Conservation (phyloP, 2,888 invertebrate genomes). For the Drosophila putrida region DNA sequence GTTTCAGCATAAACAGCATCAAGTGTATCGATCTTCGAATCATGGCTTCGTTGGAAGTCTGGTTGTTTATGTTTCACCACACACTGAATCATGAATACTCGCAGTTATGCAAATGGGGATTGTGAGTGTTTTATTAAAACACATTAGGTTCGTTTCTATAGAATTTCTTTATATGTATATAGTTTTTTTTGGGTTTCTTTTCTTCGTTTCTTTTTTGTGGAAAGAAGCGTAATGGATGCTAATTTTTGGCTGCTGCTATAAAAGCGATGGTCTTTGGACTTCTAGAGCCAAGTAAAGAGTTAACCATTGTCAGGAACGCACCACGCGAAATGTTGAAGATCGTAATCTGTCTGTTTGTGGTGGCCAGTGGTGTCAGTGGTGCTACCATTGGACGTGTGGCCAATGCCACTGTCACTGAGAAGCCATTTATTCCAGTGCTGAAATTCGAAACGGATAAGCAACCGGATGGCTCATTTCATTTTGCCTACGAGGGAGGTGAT, state of each 20-base stretch:
- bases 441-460: slow-evolving; percentile 70
- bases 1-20: slow-evolving; percentile 9
- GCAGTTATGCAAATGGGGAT: slow-evolving; percentile 67
- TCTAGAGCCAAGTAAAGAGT: slow-evolving; percentile 54
- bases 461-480: slow-evolving; percentile 82
- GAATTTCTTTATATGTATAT: slow-evolving; percentile 66
- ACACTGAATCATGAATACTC: slow-evolving; percentile 52
- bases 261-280: slow-evolving; percentile 59
- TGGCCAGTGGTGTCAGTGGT: slow-evolving; percentile 63
- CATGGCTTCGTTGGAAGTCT: not conserved
- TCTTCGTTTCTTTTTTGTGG: slow-evolving; percentile 21
- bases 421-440: slow-evolving; percentile 70
- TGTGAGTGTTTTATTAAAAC: slow-evolving; percentile 70
- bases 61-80: slow-evolving; percentile 23
- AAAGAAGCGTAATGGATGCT: slow-evolving; percentile 73
- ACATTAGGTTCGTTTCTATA: slow-evolving; percentile 65
- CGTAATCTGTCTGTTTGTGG: slow-evolving; percentile 68
- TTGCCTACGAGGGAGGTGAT: slow-evolving; percentile 82
- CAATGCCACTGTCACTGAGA: slow-evolving; percentile 61
- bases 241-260: slow-evolving; percentile 73
- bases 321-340: slow-evolving; percentile 72
- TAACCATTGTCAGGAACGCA: slow-evolving; percentile 41
- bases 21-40: slow-evolving; percentile 19
- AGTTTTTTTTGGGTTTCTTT: slow-evolving; percentile 38
- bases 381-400: slow-evolving; percentile 64